Conservation (phyloP, 2,888 invertebrate genomes). For the Hypselothyrea guttata region DNA sequence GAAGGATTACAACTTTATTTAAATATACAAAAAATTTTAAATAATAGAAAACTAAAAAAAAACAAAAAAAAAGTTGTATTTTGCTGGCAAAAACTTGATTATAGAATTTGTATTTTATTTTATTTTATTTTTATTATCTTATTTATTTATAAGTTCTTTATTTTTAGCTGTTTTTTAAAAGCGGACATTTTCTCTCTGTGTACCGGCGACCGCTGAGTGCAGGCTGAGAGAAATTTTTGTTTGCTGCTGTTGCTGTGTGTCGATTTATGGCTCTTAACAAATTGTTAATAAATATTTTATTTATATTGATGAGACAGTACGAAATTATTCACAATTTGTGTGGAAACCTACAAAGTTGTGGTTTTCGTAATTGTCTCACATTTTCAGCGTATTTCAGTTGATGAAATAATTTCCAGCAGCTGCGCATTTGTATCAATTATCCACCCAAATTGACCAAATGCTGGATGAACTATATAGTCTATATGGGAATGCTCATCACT, state of each 20-base stretch:
- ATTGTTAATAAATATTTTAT: constrained; percentile 77
- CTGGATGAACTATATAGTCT: constrained; percentile 23
- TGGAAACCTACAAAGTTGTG: constrained; percentile 12
- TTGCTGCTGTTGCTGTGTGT: constrained; percentile 48
- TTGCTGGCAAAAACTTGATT: no score
- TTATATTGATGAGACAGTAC: constrained; percentile 73
- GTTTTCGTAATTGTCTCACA: constrained; percentile 31
- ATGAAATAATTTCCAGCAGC: constrained; percentile 65
- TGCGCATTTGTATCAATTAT: constrained; percentile 71
- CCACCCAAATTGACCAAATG: constrained; percentile 24
- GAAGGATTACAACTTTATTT: no score
- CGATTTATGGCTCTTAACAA: constrained; percentile 73
- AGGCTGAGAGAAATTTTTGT: constrained; percentile 31
- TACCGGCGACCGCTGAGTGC: no score
- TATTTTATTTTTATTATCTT: no score
- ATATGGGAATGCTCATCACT: constrained; percentile 12
- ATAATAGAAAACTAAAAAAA: no score
- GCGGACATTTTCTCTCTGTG: no score
- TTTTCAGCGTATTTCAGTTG: constrained; percentile 31
- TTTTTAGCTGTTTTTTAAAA: no score
- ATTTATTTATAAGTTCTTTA: no score
- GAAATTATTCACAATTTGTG: constrained; percentile 71
- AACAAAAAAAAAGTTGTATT: no score
- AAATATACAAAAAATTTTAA: no score
- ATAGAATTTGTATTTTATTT: no score